A percentile compares a stretch with the other conserved stretches of the same genome.
Evolutionary conservation across 92 coral and sea anemone species (phyloP).

Genomic region (Epizoanthus ramosus): DNA sequence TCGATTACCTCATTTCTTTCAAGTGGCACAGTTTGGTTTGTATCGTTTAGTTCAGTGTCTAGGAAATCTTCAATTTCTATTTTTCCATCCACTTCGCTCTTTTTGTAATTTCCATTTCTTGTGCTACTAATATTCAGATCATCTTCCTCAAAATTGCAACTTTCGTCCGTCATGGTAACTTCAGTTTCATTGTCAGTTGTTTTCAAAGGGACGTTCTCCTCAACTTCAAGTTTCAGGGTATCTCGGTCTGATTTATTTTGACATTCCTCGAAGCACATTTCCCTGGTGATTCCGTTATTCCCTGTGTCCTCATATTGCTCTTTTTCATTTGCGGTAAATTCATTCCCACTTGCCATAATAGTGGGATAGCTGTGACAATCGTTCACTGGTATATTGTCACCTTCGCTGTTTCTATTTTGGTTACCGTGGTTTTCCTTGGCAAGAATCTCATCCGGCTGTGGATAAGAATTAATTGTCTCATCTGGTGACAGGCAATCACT

Average conservation of each 20-base stretch:
- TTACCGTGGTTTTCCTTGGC: constrained; percentile 36
- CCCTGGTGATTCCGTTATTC: background rate
- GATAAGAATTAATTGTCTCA: background rate
- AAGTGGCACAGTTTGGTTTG: background rate
- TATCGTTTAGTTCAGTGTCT: background rate
- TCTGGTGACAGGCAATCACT: constrained; percentile 5
- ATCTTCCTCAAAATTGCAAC: background rate
- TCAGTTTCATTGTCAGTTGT: background rate
- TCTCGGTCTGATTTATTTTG: background rate
- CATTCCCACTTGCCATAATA: background rate
- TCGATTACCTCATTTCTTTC: too few species aligned
- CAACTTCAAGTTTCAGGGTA: background rate
- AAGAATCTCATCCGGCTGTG: background rate
- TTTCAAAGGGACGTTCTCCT: background rate
- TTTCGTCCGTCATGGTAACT: background rate
- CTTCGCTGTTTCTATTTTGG: constrained; percentile 16
- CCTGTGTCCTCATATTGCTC: background rate
- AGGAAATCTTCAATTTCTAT: background rate
- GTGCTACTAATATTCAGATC: background rate
- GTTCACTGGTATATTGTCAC: background rate
- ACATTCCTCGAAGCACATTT: background rate
- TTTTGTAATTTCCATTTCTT: background rate
- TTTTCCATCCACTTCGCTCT: background rate
- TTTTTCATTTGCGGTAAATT: background rate
- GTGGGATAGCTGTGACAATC: constrained; percentile 14